phyloP scores from a whole-genome alignment of 2,888 invertebrate genomes.

The Glomeris marginata region DNA sequence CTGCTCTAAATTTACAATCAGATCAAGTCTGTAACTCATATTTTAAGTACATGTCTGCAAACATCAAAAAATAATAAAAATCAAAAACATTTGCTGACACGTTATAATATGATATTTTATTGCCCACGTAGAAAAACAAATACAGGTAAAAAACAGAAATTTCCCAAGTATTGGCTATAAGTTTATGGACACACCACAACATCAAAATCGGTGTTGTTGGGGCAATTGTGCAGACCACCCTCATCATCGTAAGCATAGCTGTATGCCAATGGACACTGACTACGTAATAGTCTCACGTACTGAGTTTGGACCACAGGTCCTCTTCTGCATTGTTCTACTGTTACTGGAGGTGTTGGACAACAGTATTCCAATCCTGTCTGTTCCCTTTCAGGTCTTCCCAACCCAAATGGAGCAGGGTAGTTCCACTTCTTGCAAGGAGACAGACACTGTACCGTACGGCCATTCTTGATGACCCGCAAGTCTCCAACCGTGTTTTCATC shows the following conservation, averaged over 20 bases:
- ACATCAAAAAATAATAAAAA: too few species aligned
- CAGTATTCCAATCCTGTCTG: not conserved
- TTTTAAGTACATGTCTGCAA: too few species aligned
- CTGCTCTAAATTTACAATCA: too few species aligned
- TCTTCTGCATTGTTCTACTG: not conserved
- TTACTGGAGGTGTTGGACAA: conserved; percentile 1
- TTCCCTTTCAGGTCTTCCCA: conserved; percentile 2
- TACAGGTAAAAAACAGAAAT: too few species aligned
- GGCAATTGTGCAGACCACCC: conserved; percentile 1
- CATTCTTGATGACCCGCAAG: conserved; percentile 1
- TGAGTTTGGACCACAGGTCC: conserved; percentile 1
- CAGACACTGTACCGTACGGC: conserved; percentile 2
- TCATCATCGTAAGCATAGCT: conserved; percentile 6
- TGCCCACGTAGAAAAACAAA: too few species aligned
- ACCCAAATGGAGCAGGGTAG: conserved; percentile 8
- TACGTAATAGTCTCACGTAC: not conserved
- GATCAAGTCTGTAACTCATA: too few species aligned
- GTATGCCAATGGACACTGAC: not conserved
- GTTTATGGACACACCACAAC: conserved; percentile 2
- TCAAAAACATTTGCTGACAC: too few species aligned
- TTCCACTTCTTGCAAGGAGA: too few species aligned
- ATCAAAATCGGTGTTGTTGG: not conserved
- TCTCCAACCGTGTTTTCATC: conserved; percentile 8
- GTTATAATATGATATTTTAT: too few species aligned
- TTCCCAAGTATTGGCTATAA: too few species aligned